Evolutionary conservation across 2,888 invertebrate species (phyloP), one percentile per base, ranked within the genome.

Genomic region (Acanthosepion pharaonis): DNA sequence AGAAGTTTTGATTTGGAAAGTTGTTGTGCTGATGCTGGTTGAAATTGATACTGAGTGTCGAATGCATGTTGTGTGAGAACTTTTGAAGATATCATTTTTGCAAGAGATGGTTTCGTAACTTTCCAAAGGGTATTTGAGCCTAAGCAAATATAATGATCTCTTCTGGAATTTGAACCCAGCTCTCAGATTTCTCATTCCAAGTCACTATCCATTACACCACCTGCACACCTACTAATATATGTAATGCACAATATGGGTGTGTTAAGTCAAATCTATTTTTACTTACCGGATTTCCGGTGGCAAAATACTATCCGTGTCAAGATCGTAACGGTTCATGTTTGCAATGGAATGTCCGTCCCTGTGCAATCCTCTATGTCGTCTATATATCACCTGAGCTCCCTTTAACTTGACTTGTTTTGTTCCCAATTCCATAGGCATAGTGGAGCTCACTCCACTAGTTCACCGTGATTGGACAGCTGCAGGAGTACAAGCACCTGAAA

Each of bases 211-310:
- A 42, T 2, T 42, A 42, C 42, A 42, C 42, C 42, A 42, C 3
- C 42, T 64, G 6, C 28, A 6, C 11, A 28, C 28, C 4, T 11
- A n/a, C 9, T 11, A n/a, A 78, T 78, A n/a, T 78, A 78, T 78
- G 15, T n/a, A 78, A 78, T 11, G 20, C 59, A 59, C 59, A 59
- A 59, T 23, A 59, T 5, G 59, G 4, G 3, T 6, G 6, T 59
- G 5, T 42, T 42, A 42, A 42, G 3, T 42, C 42, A 42, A 42
- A 42, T 42, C 42, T 42, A 3, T 42, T 92, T 91, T 28, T 48
- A 94, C 95, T 94, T 94, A 96, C 96, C 96, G 95, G 94, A 96
- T 94, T 78, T 94, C 95, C 5, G 95, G 94, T 28, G 96, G 96
- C 49, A 96, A 95, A 28, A 95, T 94, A 64, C 95, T 95, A 33